Conservation (phyloP, 2,888 invertebrate genomes). For the Troglohyphantes excavatus region DNA sequence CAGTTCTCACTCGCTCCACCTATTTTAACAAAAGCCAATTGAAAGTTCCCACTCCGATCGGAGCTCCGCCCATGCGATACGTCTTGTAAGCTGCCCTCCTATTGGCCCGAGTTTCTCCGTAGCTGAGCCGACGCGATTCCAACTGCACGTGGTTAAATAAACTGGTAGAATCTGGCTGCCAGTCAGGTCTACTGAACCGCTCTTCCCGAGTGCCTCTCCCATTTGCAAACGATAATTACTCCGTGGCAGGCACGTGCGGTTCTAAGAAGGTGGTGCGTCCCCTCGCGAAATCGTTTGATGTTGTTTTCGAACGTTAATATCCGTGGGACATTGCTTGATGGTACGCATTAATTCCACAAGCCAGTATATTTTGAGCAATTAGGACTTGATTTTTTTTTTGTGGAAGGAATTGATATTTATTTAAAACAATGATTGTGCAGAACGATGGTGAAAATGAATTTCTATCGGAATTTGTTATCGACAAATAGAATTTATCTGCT, state of each 20-base stretch:
- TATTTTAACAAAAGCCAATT: slow-evolving; percentile 22
- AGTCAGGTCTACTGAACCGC: slow-evolving; percentile 56
- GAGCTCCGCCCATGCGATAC: slow-evolving; percentile 7
- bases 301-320: neutral
- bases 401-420: neutral
- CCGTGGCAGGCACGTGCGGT: slow-evolving; percentile 23
- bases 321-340: neutral
- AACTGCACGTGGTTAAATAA: slow-evolving; percentile 74
- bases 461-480: neutral
- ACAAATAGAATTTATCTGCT: neutral
- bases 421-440: neutral
- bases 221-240: slow-evolving; percentile 25
- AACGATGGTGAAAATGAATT: neutral
- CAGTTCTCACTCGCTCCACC: neutral
- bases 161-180: slow-evolving; percentile 50
- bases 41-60: neutral
- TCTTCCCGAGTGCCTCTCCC: slow-evolving; percentile 12
- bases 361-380: no score
- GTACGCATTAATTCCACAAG: no score
- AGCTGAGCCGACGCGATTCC: slow-evolving; percentile 17
- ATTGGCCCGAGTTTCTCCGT: slow-evolving; percentile 41
- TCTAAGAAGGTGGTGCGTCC: neutral
- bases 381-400: neutral
- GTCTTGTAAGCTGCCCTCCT: slow-evolving; percentile 54
- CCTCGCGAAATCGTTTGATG: neutral